Percentiles rank a stretch among this genome's conserved stretches.
Evolutionary conservation across 2,797 vertebrate genomes (phyloP).

Genomic region (Gymnoscopelus braueri): DNA sequence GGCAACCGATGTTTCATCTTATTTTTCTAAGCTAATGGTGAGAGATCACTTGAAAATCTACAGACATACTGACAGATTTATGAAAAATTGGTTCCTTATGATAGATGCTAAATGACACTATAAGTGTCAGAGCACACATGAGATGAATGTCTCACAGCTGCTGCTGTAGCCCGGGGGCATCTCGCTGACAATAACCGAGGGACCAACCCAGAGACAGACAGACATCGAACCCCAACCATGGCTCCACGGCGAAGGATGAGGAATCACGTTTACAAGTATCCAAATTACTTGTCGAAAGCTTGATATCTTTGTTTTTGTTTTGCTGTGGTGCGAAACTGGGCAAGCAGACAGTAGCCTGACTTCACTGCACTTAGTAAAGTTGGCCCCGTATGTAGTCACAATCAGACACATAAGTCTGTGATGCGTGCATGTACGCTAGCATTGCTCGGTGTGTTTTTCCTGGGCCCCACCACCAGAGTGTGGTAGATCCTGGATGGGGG

Average conservation of each 20-base stretch:
- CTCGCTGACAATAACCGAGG: slow-evolving; percentile 34
- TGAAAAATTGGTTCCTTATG: slow-evolving; percentile 61
- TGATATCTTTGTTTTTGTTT: slow-evolving; percentile 23
- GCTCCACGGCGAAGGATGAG: slow-evolving; percentile 32
- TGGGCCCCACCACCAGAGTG: slow-evolving; percentile 63
- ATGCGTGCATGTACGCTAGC: slow-evolving; percentile 60
- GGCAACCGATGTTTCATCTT: slow-evolving; percentile 50
- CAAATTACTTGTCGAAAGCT: slow-evolving; percentile 46
- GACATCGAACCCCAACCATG: slow-evolving; percentile 51
- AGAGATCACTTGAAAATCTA: slow-evolving; percentile 58
- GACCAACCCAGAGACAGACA: slow-evolving; percentile 32
- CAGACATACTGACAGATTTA: slow-evolving; percentile 45
- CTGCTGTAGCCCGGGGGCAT: slow-evolving; percentile 60
- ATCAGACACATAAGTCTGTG: slow-evolving; percentile 44
- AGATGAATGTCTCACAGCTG: slow-evolving; percentile 72
- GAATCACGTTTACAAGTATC: slow-evolving; percentile 37
- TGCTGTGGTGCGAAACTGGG: slow-evolving; percentile 21
- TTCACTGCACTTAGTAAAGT: slow-evolving; percentile 12
- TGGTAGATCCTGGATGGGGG: slow-evolving; percentile 55
- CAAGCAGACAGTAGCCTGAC: slow-evolving; percentile 7
- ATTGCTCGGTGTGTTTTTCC: slow-evolving; percentile 42
- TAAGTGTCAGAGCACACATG: slow-evolving; percentile 67
- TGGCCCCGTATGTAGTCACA: slow-evolving; percentile 32
- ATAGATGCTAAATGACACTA: slow-evolving; percentile 55
- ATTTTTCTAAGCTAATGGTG: slow-evolving; percentile 46